Evolutionary conservation across 2,888 invertebrate genomes (phyloP), one percentile per base, ranked within the genome.

Genomic region (Anthrax anthrax): DNA sequence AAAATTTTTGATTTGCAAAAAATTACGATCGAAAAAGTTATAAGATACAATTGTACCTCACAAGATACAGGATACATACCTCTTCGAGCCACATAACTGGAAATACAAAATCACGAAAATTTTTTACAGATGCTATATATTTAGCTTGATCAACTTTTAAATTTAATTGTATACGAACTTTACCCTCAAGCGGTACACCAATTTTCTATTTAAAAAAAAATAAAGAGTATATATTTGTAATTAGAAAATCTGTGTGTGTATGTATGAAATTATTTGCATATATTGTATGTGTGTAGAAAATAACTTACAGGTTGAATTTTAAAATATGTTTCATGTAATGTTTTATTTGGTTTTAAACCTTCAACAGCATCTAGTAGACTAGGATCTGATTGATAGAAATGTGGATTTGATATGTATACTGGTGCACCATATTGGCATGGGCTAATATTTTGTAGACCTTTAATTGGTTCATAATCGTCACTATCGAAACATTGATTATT

Each of bases 41-140:
- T n/a, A n/a, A n/a, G n/a, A n/a, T n/a, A n/a, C n/a, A n/a, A n/a
- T n/a, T n/a, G n/a, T n/a, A n/a, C n/a, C n/a, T n/a, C n/a, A n/a
- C n/a, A n/a, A n/a, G n/a, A n/a, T n/a, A n/a, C n/a, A n/a, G n/a
- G n/a, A n/a, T 32, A 51, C 59, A 64, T 58, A 82, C 83, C 76
- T 90, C 89, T 65, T 90, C 88, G 3, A 88, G 56, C 89, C 89
- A 89, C 82, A 89, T 86, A 37, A 89, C 78, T 1, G 90, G 89
- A 61, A 88, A 87, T 9, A 85, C 73, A 44, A 85, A 84, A 59
- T 80, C 79, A 0, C 85, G 83, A 57, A 90, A 88, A 51, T 81
- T 76, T 53, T 80, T 70, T 13, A 87, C 86, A 5, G 80, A 75
- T 53, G 76, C 73, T 39, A 89, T 78, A 53, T 80, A 74, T 2